Conservation (phyloP, 1,140 invertebrate genomes). For the Nylanderia fulva region DNA sequence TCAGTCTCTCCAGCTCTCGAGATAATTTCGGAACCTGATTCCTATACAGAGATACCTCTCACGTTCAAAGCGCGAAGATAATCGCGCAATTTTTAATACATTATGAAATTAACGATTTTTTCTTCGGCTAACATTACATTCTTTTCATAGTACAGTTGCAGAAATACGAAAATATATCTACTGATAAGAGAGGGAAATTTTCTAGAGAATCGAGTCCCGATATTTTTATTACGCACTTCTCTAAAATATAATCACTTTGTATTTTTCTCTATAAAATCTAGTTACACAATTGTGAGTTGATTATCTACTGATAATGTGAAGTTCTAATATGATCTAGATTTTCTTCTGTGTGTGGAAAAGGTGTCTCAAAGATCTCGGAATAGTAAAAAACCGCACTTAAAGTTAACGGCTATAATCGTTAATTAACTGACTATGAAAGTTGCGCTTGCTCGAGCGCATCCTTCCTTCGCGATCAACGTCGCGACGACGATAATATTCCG, state of each 20-base stretch:
- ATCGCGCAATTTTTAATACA: background rate
- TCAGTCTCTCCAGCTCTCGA: background rate
- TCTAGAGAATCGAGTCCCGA: too few relatives aligned
- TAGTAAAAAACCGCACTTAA: too few relatives aligned
- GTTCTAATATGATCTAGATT: too few relatives aligned
- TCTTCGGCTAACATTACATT: background rate
- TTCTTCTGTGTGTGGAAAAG: too few relatives aligned
- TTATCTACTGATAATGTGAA: too few relatives aligned
- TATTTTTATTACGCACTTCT: background rate
- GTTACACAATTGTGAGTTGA: too few relatives aligned
- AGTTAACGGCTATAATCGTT: background rate
- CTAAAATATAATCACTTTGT: background rate
- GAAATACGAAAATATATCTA: too few relatives aligned
- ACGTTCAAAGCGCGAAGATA: background rate
- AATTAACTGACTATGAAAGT: slow-evolving; percentile 8
- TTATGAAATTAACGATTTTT: too few relatives aligned
- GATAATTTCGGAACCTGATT: slow-evolving; percentile 33
- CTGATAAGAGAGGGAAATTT: too few relatives aligned
- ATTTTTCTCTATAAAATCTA: background rate
- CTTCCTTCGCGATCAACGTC: background rate
- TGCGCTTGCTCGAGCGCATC: too few relatives aligned
- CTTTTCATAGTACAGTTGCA: too few relatives aligned
- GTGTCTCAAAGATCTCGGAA: background rate
- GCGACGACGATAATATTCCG: background rate
- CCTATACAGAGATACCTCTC: background rate